phyloP scores from a whole-genome alignment of 2,888 invertebrate species.

The Cheilosia scutellata region DNA sequence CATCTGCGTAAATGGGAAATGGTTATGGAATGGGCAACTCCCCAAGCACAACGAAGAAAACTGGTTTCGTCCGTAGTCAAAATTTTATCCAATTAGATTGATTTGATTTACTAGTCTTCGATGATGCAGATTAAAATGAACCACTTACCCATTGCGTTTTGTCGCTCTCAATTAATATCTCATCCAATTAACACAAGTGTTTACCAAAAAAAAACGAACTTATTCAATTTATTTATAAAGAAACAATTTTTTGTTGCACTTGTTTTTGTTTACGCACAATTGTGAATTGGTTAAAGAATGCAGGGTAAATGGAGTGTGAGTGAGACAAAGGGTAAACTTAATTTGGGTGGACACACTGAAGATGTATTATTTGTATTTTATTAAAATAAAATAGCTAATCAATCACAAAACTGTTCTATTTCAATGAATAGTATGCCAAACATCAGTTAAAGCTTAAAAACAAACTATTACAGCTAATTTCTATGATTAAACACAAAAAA shows the following conservation, averaged over 20 bases:
- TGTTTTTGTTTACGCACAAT: conserved; percentile 74
- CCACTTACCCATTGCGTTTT: conserved; percentile 63
- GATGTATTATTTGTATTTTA: conserved; percentile 1
- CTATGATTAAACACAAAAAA: conserved; percentile 30
- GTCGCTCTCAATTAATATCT: conserved; percentile 35
- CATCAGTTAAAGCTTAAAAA: not conserved
- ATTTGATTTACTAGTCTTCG: conserved; percentile 26
- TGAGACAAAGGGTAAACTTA: conserved; percentile 63
- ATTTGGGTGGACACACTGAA: conserved; percentile 60
- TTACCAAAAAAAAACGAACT: not conserved
- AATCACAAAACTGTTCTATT: conserved; percentile 9
- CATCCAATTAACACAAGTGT: conserved; percentile 45
- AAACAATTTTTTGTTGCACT: conserved; percentile 56
- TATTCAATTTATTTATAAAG: conserved; percentile 5
- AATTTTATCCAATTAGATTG: conserved; percentile 49
- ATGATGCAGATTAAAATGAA: conserved; percentile 37
- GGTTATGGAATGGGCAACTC: conserved; percentile 28
- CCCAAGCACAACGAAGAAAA: conserved; percentile 42
- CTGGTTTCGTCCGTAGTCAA: conserved; percentile 61
- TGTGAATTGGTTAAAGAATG: conserved; percentile 50
- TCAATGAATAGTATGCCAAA: not conserved
- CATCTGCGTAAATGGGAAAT: conserved; percentile 51
- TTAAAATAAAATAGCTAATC: not conserved
- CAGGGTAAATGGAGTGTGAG: conserved; percentile 49
- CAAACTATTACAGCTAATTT: conserved; percentile 8